Base-by-base conservation (phyloP, 2,113 vertebrate genomes). In the Eurystomus gularis region DNA sequence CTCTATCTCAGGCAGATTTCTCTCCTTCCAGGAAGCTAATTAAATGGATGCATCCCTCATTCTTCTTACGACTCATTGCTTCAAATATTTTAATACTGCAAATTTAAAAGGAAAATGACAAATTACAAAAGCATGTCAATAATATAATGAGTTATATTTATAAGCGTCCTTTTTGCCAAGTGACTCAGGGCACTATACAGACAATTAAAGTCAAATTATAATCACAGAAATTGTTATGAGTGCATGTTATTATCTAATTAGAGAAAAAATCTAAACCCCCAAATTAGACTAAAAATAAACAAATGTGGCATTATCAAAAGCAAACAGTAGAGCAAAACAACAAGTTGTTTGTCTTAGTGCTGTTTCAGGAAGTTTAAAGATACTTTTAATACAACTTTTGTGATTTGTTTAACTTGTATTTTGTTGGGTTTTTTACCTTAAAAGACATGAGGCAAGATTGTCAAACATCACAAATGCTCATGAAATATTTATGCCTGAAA, bases 161-260 rank as follows among this genome's bases (percentile, higher is more conserved):
- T 52, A 84, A 70, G 7, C 17, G 6, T 77, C 6, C 5, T 65
- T 87, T 93, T 87, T 82, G 48, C 25, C 57, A 85, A 82, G 25
- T 85, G 58, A 95, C 48, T 92, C 40, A 81, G 62, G 82, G 68
- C 71, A 61, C 66, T 58, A 58, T 58, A 55, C 26, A 81, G 71
- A 92, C 69, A 90, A 93, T 72, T 89, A 71, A 93, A 93, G 55
- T 85, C n/a, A 86, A 90, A 82, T 90, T 85, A 88, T 55, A 96
- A 86, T 92, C 82, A 88, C 55, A 88, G 17, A 93, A 79, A 90
- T 82, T 77, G 54, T 96, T 93, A 93, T 55, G 58, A 93, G 91
- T 82, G 40, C 9, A 77, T 69, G 48, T 51, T 85, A 87, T 96
- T 88, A 95, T 46, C 7, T 88, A 91, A 82, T 91, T 79, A 95